Evolutionary conservation across 2,888 invertebrate genomes (phyloP), one percentile per base, ranked within the genome.

Genomic region (Deilephila elpenor): DNA sequence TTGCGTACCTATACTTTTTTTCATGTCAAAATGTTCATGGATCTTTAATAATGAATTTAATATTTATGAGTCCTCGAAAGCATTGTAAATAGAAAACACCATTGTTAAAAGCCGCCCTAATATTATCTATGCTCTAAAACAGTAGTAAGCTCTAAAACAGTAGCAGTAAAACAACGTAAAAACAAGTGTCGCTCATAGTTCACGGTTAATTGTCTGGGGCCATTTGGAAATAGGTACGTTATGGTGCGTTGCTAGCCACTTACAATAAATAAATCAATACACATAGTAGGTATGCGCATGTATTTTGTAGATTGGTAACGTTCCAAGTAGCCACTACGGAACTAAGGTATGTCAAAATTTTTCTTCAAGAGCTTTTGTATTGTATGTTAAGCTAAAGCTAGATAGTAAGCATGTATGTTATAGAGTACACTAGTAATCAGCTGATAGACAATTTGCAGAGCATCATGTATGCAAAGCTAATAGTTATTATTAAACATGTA

Each of bases 261-360:
- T 67, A 67, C 67, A 67, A 44, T 20, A 51, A 51, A 51, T 44
- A 67, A 67, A 67, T 67, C 67, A 67, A 67, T 67, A 67, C 67
- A 51, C 17, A 51, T 67, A 25, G 44, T 51, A 67, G 67, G 20
- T 67, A 67, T 51, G 67, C 67, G 67, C 67, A 67, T 67, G 67
- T 67, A 56, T 67, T 67, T 67, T 2, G 67, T 67, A 67, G 51
- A 67, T 67, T 51, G 51, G 17, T 67, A 25, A 51, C 25, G 20
- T 14, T 67, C 67, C 67, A 67, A 67, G 14, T 29, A 25, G 25
- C 5, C 2, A 8, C 64, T 25, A 67, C 14, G 17, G 67, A 67
- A 51, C 17, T 25, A 17, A 67, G 44, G 25, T 67, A 67, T 11
- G 44, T 64, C 11, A 51, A 5, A n/a, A 25, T 17, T 25, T 61